phyloP scores from a whole-genome alignment of 1,140 invertebrate genomes.

The Drosophila tropicalis region DNA sequence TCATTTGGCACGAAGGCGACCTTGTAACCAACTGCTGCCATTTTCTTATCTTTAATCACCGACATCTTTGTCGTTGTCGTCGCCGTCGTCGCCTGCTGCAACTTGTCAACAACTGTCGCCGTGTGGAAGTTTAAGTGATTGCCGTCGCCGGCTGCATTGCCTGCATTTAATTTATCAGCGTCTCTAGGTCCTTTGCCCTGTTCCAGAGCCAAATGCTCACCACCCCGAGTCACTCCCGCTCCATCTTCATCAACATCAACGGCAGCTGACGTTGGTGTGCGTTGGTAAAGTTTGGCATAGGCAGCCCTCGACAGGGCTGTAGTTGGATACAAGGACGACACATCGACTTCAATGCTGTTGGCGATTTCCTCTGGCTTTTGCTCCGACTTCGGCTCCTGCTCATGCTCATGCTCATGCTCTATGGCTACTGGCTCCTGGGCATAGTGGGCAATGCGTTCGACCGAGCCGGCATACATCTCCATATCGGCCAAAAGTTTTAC shows the following conservation, averaged over 20 bases:
- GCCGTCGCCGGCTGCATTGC: conserved; percentile 57
- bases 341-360: conserved; percentile 73
- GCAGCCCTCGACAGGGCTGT: conserved; percentile 33
- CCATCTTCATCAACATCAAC: conserved; percentile 68
- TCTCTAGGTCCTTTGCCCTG: conserved; percentile 17
- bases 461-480: conserved; percentile 91
- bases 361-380: conserved; percentile 43
- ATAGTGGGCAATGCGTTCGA: conserved; percentile 88
- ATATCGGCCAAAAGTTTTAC: conserved; percentile 91
- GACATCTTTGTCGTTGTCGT: conserved; percentile 45
- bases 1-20: conserved; percentile 48
- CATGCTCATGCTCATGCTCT: conserved; percentile 16
- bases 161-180: conserved; percentile 80
- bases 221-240: not conserved
- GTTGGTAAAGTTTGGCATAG: conserved; percentile 74
- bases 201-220: conserved; percentile 7
- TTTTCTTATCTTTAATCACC: conserved; percentile 69
- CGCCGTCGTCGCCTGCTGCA: conserved; percentile 38
- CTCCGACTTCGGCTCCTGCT: conserved; percentile 17
- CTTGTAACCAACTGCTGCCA: conserved; percentile 52
- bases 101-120: conserved; percentile 69
- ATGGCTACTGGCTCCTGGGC: conserved; percentile 44
- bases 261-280: conserved; percentile 71
- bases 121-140: conserved; percentile 73
- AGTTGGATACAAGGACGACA: conserved; percentile 50